These are phyloP conservation scores for Tiliacea citrago DNA, from an alignment of 2,888 invertebrate species.

Conservation along the genomic window DNA sequence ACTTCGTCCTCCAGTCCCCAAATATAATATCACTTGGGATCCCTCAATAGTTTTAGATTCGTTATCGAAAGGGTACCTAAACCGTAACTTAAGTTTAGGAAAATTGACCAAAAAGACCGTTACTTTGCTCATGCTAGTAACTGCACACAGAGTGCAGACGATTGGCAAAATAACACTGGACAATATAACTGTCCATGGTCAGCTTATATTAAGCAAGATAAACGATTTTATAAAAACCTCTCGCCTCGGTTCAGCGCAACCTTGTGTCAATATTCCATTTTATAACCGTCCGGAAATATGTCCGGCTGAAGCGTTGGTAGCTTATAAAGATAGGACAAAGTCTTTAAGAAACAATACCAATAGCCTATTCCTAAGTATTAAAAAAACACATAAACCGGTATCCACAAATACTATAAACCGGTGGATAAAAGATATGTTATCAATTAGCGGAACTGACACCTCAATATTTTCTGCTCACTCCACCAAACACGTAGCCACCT, in stretches of 20 bases:
- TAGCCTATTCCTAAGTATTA: too few species aligned
- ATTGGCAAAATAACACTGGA: not conserved
- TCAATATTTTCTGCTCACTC: conserved; percentile 1
- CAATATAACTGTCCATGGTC: not conserved
- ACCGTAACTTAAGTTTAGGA: not conserved
- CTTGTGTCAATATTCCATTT: too few species aligned
- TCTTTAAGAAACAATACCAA: too few species aligned
- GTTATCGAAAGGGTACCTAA: not conserved
- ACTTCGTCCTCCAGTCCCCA: not conserved
- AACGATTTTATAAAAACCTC: not conserved
- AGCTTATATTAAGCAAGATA: not conserved
- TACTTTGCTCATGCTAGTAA: not conserved
- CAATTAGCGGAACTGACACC: not conserved
- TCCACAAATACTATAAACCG: too few species aligned
- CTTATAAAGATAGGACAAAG: too few species aligned
- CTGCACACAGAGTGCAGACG: conserved; percentile 1
- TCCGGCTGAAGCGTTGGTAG: too few species aligned
- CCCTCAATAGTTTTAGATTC: not conserved
- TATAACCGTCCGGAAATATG: too few species aligned
- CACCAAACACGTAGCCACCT: not conserved
- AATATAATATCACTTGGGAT: not conserved
- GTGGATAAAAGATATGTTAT: not conserved
- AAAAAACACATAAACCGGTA: too few species aligned
- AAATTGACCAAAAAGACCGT: not conserved
- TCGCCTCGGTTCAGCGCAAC: too few species aligned